A percentile compares a stretch with the other conserved stretches of the same genome.
These are phyloP conservation scores for Melozone crissalis DNA, from an alignment of 2,113 vertebrate species.

Conservation along the genomic window DNA sequence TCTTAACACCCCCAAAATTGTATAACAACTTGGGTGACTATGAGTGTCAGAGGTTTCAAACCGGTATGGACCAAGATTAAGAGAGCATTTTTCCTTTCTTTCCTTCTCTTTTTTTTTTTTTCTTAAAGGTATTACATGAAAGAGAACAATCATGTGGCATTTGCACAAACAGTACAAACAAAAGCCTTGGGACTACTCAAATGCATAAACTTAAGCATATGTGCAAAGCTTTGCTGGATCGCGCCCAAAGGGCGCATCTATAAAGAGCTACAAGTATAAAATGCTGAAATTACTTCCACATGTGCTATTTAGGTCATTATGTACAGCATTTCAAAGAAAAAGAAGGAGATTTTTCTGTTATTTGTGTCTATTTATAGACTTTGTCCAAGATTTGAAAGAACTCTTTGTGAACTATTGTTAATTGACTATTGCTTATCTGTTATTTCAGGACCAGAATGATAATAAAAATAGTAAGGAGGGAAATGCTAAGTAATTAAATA, in stretches of 20 bases:
- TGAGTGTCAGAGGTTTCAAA: neutral
- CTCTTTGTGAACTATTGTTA: neutral
- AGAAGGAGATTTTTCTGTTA: neutral
- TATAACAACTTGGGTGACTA: neutral
- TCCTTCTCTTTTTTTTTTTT: neutral
- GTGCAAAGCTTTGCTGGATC: slow-evolving; percentile 34
- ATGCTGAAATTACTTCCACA: slow-evolving; percentile 40
- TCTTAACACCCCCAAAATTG: neutral
- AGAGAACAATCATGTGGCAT: slow-evolving; percentile 3
- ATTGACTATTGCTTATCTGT: neutral
- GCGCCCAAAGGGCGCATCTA: neutral
- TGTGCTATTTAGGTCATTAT: slow-evolving; percentile 34
- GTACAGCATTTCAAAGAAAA: neutral
- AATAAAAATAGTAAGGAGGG: neutral
- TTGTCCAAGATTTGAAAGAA: neutral
- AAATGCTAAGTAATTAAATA: neutral
- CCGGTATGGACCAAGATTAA: neutral
- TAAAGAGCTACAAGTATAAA: slow-evolving; percentile 33
- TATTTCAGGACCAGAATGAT: slow-evolving; percentile 1
- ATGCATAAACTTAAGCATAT: slow-evolving; percentile 42
- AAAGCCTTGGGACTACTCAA: slow-evolving; percentile 7
- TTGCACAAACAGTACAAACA: slow-evolving; percentile 9
- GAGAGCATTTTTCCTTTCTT: neutral
- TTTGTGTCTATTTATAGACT: slow-evolving; percentile 3
- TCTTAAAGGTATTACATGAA: neutral